These are phyloP conservation scores for Thumatha senex DNA, from an alignment of 2,888 invertebrate genomes.

Conservation along the genomic window DNA sequence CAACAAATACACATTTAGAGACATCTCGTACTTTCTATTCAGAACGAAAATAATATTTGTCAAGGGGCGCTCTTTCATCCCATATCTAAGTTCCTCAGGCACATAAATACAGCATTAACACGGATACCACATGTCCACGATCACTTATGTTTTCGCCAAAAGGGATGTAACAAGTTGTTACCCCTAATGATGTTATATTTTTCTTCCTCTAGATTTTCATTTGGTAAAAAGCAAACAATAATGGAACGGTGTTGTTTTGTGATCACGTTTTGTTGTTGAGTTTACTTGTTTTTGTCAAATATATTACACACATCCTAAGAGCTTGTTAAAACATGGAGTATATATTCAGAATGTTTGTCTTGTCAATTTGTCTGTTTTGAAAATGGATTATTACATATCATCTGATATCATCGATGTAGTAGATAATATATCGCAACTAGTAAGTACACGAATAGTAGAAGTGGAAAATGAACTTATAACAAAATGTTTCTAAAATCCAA, in stretches of 20 bases:
- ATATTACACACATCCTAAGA: neutral
- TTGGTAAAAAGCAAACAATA: slow-evolving; percentile 7
- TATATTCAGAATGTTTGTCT: neutral
- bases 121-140: slow-evolving; percentile 12
- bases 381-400: too few species aligned
- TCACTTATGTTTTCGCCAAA: slow-evolving; percentile 6
- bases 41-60: slow-evolving; percentile 30
- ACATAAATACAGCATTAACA: slow-evolving; percentile 28
- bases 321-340: neutral
- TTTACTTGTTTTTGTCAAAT: slow-evolving; percentile 8
- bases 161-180: slow-evolving; percentile 17
- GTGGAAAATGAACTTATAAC: too few species aligned
- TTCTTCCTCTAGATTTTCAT: slow-evolving; percentile 10
- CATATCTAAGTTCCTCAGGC: slow-evolving; percentile 24
- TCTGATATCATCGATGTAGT: neutral
- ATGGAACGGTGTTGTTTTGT: neutral
- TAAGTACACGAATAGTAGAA: too few species aligned
- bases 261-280: slow-evolving; percentile 1
- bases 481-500: too few species aligned
- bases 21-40: slow-evolving; percentile 29
- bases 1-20: slow-evolving; percentile 30
- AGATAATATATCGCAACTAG: too few species aligned
- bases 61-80: slow-evolving; percentile 23
- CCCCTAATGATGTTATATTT: slow-evolving; percentile 29
- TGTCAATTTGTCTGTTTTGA: neutral